Conservation (phyloP, 2,888 invertebrate species). For the Caenorhabditis sp. region DNA sequence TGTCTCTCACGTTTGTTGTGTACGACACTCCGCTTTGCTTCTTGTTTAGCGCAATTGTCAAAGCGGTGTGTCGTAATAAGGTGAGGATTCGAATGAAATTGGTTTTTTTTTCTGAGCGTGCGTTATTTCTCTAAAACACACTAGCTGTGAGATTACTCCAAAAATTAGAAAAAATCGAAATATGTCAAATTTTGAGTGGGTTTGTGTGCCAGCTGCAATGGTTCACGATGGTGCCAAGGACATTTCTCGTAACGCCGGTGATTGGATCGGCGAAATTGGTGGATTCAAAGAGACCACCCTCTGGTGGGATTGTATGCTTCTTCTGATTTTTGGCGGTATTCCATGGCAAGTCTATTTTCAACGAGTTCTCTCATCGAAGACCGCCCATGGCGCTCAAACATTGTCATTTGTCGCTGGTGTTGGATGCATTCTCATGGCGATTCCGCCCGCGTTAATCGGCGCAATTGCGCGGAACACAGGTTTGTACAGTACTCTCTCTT, state of each 20-base stretch:
- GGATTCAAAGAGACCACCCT: constrained; percentile 73
- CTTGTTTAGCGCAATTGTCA: too few relatives aligned
- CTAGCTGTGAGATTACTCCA: too few relatives aligned
- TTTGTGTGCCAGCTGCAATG: constrained; percentile 96
- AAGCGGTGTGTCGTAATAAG: too few relatives aligned
- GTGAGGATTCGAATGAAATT: too few relatives aligned
- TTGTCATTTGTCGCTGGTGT: constrained; percentile 93
- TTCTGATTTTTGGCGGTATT: constrained; percentile 92
- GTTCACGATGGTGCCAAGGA: constrained; percentile 83
- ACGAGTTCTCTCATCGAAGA: constrained; percentile 93
- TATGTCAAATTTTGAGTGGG: too few relatives aligned
- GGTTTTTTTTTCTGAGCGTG: too few relatives aligned
- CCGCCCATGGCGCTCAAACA: constrained; percentile 89
- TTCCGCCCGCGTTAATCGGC: constrained; percentile 94
- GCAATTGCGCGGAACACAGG: constrained; percentile 90
- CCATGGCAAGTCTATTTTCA: constrained; percentile 99
- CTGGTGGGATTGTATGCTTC: constrained; percentile 86
- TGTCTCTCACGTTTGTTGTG: too few relatives aligned
- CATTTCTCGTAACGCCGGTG: constrained; percentile 78
- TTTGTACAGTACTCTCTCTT: too few relatives aligned
- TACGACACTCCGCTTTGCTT: too few relatives aligned
- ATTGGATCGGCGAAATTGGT: constrained; percentile 84
- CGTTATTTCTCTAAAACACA: too few relatives aligned
- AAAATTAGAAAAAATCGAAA: too few relatives aligned
- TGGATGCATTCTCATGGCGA: constrained; percentile 94